A percentile compares a stretch with the other conserved stretches of the same genome.
Conservation (phyloP, 2,888 invertebrate species). For the Macrosiphum euphorbiae region DNA sequence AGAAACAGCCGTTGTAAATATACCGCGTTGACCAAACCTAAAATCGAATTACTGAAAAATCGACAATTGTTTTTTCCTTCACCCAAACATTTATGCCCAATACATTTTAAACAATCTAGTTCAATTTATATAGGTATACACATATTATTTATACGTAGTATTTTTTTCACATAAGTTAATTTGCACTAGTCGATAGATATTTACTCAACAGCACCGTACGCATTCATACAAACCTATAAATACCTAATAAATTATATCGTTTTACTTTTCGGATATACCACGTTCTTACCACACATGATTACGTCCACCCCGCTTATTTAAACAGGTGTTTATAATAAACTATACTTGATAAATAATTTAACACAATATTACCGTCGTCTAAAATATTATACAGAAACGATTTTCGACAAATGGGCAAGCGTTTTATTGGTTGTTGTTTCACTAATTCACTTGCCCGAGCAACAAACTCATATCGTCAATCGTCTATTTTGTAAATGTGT, state of each 20-base stretch:
- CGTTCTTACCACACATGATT: not conserved
- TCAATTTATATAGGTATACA: no score
- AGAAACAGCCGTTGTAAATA: not conserved
- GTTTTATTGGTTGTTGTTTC: not conserved
- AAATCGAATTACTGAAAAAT: not conserved
- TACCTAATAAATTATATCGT: not conserved
- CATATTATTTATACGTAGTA: not conserved
- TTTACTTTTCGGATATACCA: conserved; percentile 16
- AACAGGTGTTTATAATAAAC: not conserved
- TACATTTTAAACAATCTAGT: not conserved
- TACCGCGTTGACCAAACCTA: not conserved
- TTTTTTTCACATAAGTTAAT: conserved; percentile 6
- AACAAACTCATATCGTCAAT: not conserved
- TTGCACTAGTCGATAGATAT: conserved; percentile 6
- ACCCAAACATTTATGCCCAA: not conserved
- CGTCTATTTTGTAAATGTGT: not conserved
- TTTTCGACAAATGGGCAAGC: not conserved
- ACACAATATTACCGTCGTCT: not conserved
- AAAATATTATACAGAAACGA: not conserved
- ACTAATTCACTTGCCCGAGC: not conserved
- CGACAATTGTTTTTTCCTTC: not conserved
- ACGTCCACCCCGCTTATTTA: not conserved
- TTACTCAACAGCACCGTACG: not conserved
- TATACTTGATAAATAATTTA: not conserved
- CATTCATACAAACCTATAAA: not conserved